These are phyloP conservation scores for Nycticebus coucang DNA, from an alignment of 2,113 vertebrate species.

Conservation along the genomic window DNA sequence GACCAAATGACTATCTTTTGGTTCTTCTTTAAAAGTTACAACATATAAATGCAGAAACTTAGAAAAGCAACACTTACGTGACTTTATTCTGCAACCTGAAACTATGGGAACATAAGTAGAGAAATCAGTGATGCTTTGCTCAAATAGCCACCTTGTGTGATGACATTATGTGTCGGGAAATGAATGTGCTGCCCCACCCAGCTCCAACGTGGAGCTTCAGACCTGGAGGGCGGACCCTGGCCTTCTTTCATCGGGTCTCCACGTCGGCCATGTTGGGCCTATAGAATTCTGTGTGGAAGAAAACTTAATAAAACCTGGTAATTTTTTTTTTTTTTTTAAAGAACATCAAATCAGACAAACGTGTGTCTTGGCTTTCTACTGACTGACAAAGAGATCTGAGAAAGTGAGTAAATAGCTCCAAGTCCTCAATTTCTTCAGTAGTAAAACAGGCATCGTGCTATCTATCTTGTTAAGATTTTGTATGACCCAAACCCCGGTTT, in stretches of 20 bases:
- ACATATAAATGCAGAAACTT: neutral
- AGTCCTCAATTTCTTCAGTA: neutral
- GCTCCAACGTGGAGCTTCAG: neutral
- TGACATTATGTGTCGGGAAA: neutral
- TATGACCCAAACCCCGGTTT: neutral
- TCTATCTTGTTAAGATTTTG: neutral
- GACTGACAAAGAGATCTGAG: neutral
- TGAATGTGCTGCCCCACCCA: neutral
- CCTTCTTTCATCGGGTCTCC: neutral
- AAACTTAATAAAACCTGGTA: slow-evolving; percentile 4
- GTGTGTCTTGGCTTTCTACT: neutral
- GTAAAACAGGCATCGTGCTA: neutral
- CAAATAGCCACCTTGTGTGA: neutral
- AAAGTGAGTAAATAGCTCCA: neutral
- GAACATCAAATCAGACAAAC: neutral
- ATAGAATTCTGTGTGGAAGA: neutral
- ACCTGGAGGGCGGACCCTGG: neutral
- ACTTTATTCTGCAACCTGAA: neutral
- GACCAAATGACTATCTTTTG: neutral
- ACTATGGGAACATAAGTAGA: neutral
- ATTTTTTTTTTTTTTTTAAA: neutral
- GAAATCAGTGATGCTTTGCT: neutral
- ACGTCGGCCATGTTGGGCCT: neutral
- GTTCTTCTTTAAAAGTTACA: neutral
- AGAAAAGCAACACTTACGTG: neutral